Percentiles rank a stretch among this genome's conserved stretches.
Evolutionary conservation across 2,113 vertebrate genomes (phyloP).

Genomic region (Callipepla californica): DNA sequence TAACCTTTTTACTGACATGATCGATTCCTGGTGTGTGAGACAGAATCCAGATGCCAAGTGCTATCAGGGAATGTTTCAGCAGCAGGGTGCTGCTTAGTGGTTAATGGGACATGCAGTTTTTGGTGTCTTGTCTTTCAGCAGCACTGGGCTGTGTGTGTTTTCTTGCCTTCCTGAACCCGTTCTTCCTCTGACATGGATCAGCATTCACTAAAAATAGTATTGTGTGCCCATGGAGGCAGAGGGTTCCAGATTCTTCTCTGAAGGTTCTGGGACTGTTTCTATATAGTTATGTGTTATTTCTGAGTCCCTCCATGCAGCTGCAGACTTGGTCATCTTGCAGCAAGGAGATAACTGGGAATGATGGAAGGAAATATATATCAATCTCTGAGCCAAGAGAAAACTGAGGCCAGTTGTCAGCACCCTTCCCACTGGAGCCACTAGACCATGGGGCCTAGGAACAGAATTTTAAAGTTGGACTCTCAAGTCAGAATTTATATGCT

Average conservation of each 20-base stretch:
- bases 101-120: background rate
- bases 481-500: background rate
- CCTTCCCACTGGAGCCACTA: background rate
- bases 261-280: background rate
- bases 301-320: background rate
- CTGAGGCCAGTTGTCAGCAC: background rate
- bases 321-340: background rate
- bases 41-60: background rate
- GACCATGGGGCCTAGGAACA: background rate
- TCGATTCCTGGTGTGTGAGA: background rate
- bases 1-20: background rate
- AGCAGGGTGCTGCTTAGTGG: background rate
- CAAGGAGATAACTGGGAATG: background rate
- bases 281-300: background rate
- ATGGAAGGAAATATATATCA: background rate
- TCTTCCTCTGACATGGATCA: background rate
- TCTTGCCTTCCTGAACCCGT: constrained; percentile 28
- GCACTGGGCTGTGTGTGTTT: background rate
- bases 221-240: background rate
- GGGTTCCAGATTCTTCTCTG: background rate
- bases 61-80: background rate
- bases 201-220: constrained; percentile 9
- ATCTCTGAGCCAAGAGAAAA: background rate
- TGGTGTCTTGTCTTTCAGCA: background rate
- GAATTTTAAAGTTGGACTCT: background rate